Evolutionary conservation across 2,797 vertebrate species (phyloP).

Genomic region (Acropternis orthonyx): DNA sequence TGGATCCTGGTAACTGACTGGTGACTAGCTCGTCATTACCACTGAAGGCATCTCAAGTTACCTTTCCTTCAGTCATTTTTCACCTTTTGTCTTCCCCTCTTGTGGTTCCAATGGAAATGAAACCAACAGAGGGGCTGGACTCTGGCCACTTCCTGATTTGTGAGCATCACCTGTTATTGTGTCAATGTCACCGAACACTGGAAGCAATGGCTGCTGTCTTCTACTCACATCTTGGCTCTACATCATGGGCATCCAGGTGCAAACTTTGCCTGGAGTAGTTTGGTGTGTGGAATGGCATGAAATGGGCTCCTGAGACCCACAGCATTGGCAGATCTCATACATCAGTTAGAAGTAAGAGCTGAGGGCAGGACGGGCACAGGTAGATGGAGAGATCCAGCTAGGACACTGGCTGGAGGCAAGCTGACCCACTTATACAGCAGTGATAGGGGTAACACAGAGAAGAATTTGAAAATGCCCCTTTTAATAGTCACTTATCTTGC

Average conservation of each 20-base stretch:
- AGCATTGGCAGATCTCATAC: not conserved
- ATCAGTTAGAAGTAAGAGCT: not conserved
- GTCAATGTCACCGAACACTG: fast-evolving
- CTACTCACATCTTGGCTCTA: not conserved
- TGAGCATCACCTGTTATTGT: not conserved
- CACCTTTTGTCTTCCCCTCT: not conserved
- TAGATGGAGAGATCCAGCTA: not conserved
- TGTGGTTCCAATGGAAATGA: not conserved
- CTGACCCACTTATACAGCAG: not conserved
- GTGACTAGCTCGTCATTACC: not conserved
- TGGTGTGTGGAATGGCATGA: not conserved
- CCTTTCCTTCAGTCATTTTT: not conserved
- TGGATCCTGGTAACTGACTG: not conserved
- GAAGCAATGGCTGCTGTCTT: not conserved
- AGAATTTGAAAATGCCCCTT: not conserved
- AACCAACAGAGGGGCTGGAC: not conserved
- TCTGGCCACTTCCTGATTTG: not conserved
- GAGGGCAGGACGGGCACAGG: not conserved
- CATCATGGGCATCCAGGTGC: not conserved
- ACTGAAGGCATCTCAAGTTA: fast-evolving
- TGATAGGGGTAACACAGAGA: not conserved
- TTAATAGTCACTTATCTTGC: not conserved
- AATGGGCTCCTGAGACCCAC: not conserved
- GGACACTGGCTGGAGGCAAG: not conserved
- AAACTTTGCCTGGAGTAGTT: not conserved